Evolutionary conservation across 2,888 invertebrate species (phyloP).

Genomic region (Lomographa bimaculata): DNA sequence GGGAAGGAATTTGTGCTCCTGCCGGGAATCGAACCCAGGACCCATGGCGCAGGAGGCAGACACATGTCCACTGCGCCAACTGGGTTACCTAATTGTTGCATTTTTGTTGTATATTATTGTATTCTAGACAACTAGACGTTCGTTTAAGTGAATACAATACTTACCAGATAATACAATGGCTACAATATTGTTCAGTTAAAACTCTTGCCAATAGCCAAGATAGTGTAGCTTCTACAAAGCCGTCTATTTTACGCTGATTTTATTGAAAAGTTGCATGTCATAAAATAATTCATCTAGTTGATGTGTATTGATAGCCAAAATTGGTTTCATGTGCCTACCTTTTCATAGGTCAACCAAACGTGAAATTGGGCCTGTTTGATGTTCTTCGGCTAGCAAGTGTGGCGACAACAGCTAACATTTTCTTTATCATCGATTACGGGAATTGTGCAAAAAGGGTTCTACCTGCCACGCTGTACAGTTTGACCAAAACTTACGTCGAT

Average conservation of each 20-base stretch:
- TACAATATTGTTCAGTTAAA: no score
- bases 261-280: slow-evolving; percentile 37
- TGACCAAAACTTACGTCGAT: slow-evolving; percentile 24
- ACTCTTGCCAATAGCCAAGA: no score
- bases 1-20: no score
- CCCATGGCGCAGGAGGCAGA: no score
- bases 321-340: slow-evolving; percentile 60
- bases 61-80: no score
- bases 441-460: slow-evolving; percentile 82
- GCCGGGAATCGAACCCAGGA: no score
- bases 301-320: slow-evolving; percentile 65
- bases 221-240: no score
- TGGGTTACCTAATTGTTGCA: no score
- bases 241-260: slow-evolving; percentile 72
- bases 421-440: slow-evolving; percentile 63
- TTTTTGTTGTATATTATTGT: no score
- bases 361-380: slow-evolving; percentile 76
- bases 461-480: slow-evolving; percentile 64
- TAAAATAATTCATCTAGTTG: slow-evolving; percentile 55
- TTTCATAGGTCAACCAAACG: slow-evolving; percentile 68
- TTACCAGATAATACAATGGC: no score
- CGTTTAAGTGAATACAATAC: no score
- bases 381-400: slow-evolving; percentile 64
- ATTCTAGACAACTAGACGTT: no score
- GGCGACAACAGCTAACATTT: slow-evolving; percentile 60